Percentiles rank a stretch among this genome's conserved stretches.
Conservation (phyloP, 2,113 vertebrate genomes). For the Cyprinus carpio region DNA sequence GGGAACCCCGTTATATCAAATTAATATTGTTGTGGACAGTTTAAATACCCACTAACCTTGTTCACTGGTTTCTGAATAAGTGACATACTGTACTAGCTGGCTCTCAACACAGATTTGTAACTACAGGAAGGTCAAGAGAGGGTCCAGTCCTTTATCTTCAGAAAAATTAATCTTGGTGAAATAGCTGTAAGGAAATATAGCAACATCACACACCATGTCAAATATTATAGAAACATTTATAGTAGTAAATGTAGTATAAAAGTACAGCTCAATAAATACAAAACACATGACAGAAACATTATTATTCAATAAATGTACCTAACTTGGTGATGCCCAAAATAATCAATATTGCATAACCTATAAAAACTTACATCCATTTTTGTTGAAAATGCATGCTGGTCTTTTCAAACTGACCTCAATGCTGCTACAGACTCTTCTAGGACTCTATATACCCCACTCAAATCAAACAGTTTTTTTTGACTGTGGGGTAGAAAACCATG, state of each 20-base stretch:
- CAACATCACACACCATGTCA: neutral
- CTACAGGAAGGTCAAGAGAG: neutral
- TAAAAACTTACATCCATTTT: neutral
- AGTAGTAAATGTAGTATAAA: neutral
- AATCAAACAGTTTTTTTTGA: neutral
- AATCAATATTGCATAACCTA: neutral
- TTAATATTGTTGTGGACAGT: neutral
- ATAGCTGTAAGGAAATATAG: neutral
- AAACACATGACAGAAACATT: neutral
- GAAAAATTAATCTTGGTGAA: neutral
- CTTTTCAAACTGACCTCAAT: neutral
- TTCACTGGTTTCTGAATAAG: neutral
- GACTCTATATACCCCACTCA: neutral
- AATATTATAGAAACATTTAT: neutral
- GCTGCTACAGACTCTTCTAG: conserved; percentile 18
- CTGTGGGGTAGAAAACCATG: neutral
- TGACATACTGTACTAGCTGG: neutral
- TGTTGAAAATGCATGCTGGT: neutral
- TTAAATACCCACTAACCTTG: neutral
- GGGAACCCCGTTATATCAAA: neutral
- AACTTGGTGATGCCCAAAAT: neutral
- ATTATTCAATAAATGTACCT: neutral
- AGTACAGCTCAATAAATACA: neutral
- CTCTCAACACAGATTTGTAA: neutral
- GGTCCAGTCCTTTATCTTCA: neutral